A percentile compares a stretch with the other conserved stretches of the same genome.
Evolutionary conservation across 2,888 invertebrate genomes (phyloP).

Genomic region (Ctena decussata): DNA sequence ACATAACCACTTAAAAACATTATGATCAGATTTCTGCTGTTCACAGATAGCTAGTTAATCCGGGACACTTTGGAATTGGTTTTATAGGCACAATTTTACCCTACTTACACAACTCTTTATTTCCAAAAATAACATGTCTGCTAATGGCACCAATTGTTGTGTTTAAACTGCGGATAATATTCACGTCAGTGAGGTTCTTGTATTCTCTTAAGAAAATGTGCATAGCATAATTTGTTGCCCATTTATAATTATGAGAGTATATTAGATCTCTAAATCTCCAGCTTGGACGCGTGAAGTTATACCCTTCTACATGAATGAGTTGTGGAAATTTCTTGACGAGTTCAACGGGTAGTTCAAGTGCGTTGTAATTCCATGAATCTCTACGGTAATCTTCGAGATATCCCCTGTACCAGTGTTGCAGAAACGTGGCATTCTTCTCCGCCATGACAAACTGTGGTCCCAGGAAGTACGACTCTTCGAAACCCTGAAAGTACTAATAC

Average conservation of each 20-base stretch:
- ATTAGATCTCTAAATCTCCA: not conserved
- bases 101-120: slow-evolving; percentile 35
- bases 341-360: not conserved
- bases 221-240: slow-evolving; percentile 24
- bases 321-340: not conserved
- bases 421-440: slow-evolving; percentile 7
- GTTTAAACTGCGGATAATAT: slow-evolving; percentile 9
- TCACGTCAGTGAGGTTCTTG: not conserved
- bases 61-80: too few relatives aligned
- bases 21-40: too few relatives aligned
- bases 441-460: slow-evolving; percentile 17
- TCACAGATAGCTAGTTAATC: too few relatives aligned
- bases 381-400: not conserved
- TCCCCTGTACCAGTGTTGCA: slow-evolving; percentile 2
- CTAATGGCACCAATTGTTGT: slow-evolving; percentile 2
- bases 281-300: slow-evolving; percentile 7
- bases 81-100: too few relatives aligned
- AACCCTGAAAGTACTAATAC: not conserved
- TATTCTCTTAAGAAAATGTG: slow-evolving; percentile 8
- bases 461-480: not conserved
- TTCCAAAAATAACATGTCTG: slow-evolving; percentile 31
- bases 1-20: too few relatives aligned
- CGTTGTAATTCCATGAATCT: not conserved
- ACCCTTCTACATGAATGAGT: too few relatives aligned
- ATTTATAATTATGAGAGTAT: slow-evolving; percentile 1